Base-by-base conservation (phyloP, 2,888 invertebrate genomes). In the Aquatica leii region DNA sequence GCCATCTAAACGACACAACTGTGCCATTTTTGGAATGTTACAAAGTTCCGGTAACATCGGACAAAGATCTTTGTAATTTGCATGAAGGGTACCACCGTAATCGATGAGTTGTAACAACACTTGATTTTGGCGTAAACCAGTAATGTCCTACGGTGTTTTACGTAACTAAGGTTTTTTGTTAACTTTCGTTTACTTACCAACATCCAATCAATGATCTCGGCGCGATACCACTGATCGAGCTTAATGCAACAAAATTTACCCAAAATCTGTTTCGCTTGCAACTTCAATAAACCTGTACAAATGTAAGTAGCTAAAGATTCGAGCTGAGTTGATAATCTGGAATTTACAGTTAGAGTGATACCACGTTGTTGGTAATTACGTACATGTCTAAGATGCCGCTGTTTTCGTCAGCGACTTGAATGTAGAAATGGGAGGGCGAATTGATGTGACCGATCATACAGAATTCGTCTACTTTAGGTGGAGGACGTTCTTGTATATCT, bases 191-290 rank as follows among this genome's bases (percentile, higher is more conserved):
- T 14, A 51, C 50, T 59, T 35, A 65, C 65, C 57, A 53, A 17
- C 9, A 18, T 17, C 65, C 65, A 65, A 37, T 65, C 50, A 4
- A 61, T 4, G 14, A 65, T 50, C 58, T 65, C 61, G 12, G 34
- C 58, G 18, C 65, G 65, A 20, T 58, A 61, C 54, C 56, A 61
- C n/a, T 43, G 15, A n/a, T 43, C 18, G 20, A 43, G 5, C 0
- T 43, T 1, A 8, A 34, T 4, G 6, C 14, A 15, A 40, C 48
- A 53, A 34, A 61, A 60, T 14, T 40, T 48, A 9, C 60, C 59
- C 24, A 56, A 18, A 24, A 15, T 37, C 8, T 52, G 18, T 24
- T 21, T 56, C 37, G 56, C 24, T 1, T 40, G 21, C 15, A 15
- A 9, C 56, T 59, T 60, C 20, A 52, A 52, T n/a, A 20, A 5